Percentiles rank a stretch among this genome's conserved stretches.
Conservation (phyloP, 2,113 vertebrate species). For the Indicator maculatus region DNA sequence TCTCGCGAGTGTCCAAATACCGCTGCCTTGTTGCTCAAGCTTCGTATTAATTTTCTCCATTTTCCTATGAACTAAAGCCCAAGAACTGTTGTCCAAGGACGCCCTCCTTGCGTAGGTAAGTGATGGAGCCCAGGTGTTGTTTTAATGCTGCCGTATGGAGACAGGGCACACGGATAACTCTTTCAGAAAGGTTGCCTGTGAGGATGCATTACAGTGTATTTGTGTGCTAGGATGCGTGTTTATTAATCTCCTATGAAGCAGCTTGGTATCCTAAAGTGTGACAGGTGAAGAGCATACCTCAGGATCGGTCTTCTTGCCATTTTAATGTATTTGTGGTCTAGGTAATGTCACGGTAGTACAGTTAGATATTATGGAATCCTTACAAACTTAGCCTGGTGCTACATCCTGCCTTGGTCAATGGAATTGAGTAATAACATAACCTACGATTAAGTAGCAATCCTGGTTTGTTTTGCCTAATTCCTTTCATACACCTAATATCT, state of each 20-base stretch:
- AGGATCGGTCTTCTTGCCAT: background rate
- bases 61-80: background rate
- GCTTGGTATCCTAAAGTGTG: background rate
- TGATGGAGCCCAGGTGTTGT: background rate
- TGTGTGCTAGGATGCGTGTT: accelerated
- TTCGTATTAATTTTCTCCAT: accelerated
- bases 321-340: background rate
- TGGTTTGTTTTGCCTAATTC: slow-evolving; percentile 15
- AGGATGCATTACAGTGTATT: background rate
- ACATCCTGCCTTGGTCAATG: background rate
- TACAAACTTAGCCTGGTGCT: background rate
- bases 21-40: accelerated
- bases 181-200: background rate
- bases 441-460: slow-evolving; percentile 10
- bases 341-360: background rate
- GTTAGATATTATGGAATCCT: background rate
- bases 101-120: accelerated
- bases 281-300: background rate
- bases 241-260: accelerated
- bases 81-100: background rate
- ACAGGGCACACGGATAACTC: accelerated
- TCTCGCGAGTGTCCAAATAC: accelerated
- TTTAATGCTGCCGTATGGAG: background rate
- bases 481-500: background rate
- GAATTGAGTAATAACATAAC: slow-evolving; percentile 19